phyloP scores from a whole-genome alignment of 2,797 vertebrate genomes.

The Caiman crocodilus region DNA sequence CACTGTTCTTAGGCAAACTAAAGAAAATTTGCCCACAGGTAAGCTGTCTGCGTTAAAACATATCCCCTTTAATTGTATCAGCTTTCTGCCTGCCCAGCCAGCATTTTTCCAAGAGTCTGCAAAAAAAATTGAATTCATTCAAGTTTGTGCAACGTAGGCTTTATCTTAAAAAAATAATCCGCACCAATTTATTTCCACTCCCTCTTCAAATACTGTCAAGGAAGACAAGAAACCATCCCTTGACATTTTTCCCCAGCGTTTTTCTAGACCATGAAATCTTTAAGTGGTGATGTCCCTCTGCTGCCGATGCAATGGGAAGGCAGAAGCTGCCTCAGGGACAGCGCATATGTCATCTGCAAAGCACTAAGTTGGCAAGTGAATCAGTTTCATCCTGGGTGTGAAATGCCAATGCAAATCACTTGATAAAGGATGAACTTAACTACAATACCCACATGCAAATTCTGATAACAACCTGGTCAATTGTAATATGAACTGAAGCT shows the following conservation, averaged over 20 bases:
- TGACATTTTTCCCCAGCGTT: no score
- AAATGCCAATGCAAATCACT: background rate
- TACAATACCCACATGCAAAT: background rate
- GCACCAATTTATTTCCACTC: background rate
- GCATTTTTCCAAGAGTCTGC: background rate
- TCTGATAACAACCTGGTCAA: background rate
- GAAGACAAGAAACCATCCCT: background rate
- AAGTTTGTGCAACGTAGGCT: background rate
- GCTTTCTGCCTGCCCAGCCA: background rate
- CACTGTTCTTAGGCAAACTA: rapidly evolving
- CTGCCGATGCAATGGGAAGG: background rate
- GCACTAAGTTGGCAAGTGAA: background rate
- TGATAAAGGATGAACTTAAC: background rate
- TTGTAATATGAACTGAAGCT: background rate
- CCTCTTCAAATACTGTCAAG: background rate
- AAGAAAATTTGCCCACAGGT: background rate
- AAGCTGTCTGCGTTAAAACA: background rate
- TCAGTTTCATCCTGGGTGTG: background rate
- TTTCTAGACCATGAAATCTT: no score
- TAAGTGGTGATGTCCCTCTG: no score
- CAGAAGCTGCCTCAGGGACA: background rate
- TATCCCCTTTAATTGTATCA: background rate
- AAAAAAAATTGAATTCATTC: background rate
- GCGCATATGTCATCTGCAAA: rapidly evolving
- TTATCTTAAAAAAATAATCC: background rate